These are phyloP conservation scores for Meteorus cinctellus DNA, from an alignment of 2,888 invertebrate genomes.

Conservation along the genomic window DNA sequence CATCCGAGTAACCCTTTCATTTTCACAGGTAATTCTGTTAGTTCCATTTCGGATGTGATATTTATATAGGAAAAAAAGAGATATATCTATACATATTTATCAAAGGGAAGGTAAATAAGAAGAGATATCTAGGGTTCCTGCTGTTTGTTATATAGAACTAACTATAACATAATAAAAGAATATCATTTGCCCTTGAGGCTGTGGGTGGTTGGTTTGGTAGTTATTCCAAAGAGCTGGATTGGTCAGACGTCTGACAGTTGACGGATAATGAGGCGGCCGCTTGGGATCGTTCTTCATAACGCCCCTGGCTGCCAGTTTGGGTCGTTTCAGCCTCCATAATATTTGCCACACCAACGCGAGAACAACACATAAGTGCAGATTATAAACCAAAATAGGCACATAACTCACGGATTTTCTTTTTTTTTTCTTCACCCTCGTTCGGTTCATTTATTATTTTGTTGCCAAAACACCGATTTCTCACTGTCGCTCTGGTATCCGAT, in stretches of 20 bases:
- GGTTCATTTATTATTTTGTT: slow-evolving; percentile 28
- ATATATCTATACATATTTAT: too few relatives aligned
- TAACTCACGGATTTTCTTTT: slow-evolving; percentile 56
- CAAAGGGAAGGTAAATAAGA: too few relatives aligned
- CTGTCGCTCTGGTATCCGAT: slow-evolving; percentile 15
- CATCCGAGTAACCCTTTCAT: slow-evolving; percentile 31
- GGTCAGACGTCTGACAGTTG: slow-evolving; percentile 72
- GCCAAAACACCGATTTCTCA: slow-evolving; percentile 27
- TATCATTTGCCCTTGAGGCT: slow-evolving; percentile 63
- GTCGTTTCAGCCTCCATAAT: slow-evolving; percentile 64
- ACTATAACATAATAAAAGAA: background rate
- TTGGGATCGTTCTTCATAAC: slow-evolving; percentile 59
- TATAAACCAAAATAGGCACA: slow-evolving; percentile 66
- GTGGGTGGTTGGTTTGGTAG: slow-evolving; percentile 63
- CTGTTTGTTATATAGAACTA: background rate
- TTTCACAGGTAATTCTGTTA: slow-evolving; percentile 42
- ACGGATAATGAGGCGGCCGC: slow-evolving; percentile 73
- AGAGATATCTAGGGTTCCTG: too few relatives aligned
- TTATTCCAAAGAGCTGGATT: slow-evolving; percentile 67
- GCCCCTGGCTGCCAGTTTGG: slow-evolving; percentile 61
- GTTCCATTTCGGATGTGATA: background rate
- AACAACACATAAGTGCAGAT: slow-evolving; percentile 61
- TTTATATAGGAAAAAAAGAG: too few relatives aligned
- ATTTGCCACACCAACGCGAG: slow-evolving; percentile 50
- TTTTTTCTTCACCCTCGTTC: background rate